Evolutionary conservation across 2,888 invertebrate species (phyloP), one percentile per base, ranked within the genome.

Genomic region (Stenichneumon culpator): DNA sequence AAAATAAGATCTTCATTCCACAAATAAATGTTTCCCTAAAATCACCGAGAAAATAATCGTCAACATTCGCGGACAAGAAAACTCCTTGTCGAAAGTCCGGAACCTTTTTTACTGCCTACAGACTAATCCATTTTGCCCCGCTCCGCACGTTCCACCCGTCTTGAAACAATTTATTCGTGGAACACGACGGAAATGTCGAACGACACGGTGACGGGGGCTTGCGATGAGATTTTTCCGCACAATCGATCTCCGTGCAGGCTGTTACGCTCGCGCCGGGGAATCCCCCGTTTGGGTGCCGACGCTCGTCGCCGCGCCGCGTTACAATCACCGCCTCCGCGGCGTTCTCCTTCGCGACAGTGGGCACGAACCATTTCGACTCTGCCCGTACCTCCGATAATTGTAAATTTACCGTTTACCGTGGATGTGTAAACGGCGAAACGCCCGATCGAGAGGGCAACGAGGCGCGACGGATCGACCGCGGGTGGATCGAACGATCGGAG

Each of bases 351-450:
- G 72, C 50, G 32, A 65, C 32, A 47, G 82, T 54, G 54, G 67
- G 14, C 65, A 36, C 54, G 47, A 78, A 54, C 63, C 19, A 44
- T 44, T 63, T 68, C 50, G 39, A 47, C 19, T 14, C 47, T 57
- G 28, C 25, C n/a, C 32, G 3, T 16, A 28, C 32, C 82, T 72
- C 32, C 77, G 78, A 82, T 78, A 72, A 78, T 82, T 82, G 77
- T 78, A 72, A 67, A 77, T 82, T 63, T 72, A 79, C 79, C 36
- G 16, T 44, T 69, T 75, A 68, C 70, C 60, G 32, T 25, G 25
- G 36, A 44, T 36, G 36, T 50, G 32, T 32, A 25, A 28, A 22
- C 67, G 39, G 50, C 50, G n/a, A 3, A 69, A 25, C 22, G 4
- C 3, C 19, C 63, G 14, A 67, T 44, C 11, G 73, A 63, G 32